Conservation (phyloP, 2,797 vertebrate genomes). For the Typhlichthys subterraneus region DNA sequence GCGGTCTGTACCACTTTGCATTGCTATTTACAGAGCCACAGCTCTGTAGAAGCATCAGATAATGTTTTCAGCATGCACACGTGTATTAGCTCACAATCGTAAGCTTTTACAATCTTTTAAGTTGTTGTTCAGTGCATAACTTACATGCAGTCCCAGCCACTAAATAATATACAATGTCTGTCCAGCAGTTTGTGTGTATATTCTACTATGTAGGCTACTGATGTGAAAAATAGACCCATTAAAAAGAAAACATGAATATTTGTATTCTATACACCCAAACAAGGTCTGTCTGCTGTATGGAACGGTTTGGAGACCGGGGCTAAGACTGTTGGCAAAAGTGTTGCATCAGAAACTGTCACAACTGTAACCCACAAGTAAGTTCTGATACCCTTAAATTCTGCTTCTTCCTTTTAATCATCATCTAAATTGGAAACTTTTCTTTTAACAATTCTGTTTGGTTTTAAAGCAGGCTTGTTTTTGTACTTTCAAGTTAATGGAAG, state of each 20-base stretch:
- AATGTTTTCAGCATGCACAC: too few relatives aligned
- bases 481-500: not conserved
- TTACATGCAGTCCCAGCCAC: too few relatives aligned
- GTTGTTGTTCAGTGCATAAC: too few relatives aligned
- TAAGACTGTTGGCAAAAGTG: constrained; percentile 88
- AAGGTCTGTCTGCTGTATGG: constrained; percentile 92
- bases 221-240: not conserved
- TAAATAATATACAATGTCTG: not conserved
- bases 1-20: too few relatives aligned
- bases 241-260: not conserved
- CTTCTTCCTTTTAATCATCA: not conserved
- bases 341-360: constrained; percentile 87
- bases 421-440: not conserved
- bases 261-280: constrained; percentile 9
- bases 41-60: too few relatives aligned
- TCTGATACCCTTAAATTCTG: not conserved
- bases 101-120: too few relatives aligned
- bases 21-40: too few relatives aligned
- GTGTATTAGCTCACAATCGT: too few relatives aligned
- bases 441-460: not conserved
- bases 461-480: constrained; percentile 18
- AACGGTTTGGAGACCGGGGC: constrained; percentile 90
- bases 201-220: too few relatives aligned
- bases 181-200: not conserved
- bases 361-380: constrained; percentile 94